These are phyloP conservation scores for Hemicrepidius hirtus DNA, from an alignment of 2,888 invertebrate species.

Conservation along the genomic window DNA sequence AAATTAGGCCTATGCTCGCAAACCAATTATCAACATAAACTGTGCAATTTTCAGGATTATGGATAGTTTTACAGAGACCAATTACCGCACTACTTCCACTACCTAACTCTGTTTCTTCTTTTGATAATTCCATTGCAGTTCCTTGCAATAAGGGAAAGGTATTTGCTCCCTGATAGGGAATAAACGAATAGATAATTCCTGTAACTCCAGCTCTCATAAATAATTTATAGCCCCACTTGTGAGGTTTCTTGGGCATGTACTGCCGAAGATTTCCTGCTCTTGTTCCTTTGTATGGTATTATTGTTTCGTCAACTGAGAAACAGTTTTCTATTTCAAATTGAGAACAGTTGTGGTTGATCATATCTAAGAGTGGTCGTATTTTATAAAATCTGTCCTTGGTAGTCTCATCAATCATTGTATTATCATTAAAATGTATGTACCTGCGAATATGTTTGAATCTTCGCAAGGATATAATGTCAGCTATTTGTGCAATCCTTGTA, in stretches of 20 bases:
- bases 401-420: not conserved
- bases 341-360: not conserved
- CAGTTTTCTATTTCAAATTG: not conserved
- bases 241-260: not conserved
- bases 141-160: not conserved
- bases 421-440: conserved; percentile 10
- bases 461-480: conserved; percentile 61
- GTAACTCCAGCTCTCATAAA: conserved; percentile 11
- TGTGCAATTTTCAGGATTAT: not conserved
- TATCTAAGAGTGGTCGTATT: not conserved
- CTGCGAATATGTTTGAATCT: conserved; percentile 60
- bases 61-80: not conserved
- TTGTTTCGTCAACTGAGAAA: not conserved
- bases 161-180: conserved; percentile 18
- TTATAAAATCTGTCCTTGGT: not conserved
- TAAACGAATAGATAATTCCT: conserved; percentile 5
- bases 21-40: not conserved
- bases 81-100: not conserved
- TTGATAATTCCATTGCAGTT: not conserved
- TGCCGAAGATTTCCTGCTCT: no score
- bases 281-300: not conserved
- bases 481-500: conserved; percentile 52
- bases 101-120: not conserved
- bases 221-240: conserved; percentile 16
- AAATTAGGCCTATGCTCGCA: not conserved